These are phyloP conservation scores for Heliconius hermathena DNA, from an alignment of 1,140 invertebrate species.

Conservation along the genomic window DNA sequence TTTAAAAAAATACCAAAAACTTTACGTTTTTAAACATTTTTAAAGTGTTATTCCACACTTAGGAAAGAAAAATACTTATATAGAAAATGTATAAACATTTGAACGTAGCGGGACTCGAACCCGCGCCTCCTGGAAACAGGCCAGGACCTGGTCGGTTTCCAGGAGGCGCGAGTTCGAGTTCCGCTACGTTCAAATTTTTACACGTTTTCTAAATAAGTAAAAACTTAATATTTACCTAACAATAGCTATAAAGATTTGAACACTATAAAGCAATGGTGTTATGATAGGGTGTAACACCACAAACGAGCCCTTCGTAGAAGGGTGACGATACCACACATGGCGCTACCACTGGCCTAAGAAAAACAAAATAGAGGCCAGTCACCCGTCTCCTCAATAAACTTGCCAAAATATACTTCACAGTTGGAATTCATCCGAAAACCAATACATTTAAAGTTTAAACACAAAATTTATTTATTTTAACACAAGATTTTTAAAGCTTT, in stretches of 20 bases:
- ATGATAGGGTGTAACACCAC: constrained; percentile 23
- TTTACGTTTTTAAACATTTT: no score
- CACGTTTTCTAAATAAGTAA: no score
- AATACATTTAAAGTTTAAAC: not conserved
- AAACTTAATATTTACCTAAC: not conserved
- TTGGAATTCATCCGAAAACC: not conserved
- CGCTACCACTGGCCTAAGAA: not conserved
- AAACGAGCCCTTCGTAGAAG: constrained; percentile 17
- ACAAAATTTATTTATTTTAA: constrained; percentile 9
- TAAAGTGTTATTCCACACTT: no score
- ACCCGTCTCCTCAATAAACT: constrained; percentile 40
- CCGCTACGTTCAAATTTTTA: no score
- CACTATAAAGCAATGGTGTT: not conserved
- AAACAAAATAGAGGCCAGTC: not conserved
- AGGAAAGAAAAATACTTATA: no score
- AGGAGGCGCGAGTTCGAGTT: no score
- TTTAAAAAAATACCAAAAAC: no score
- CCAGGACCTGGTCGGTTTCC: no score
- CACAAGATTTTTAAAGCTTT: not conserved
- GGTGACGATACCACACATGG: not conserved
- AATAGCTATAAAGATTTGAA: not conserved
- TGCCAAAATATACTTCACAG: constrained; percentile 14
- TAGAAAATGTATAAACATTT: no score
- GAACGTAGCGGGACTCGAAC: no score
- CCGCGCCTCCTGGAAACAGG: no score